Evolutionary conservation across 1,140 invertebrate species (phyloP).

Genomic region (Drosophila hydei): DNA sequence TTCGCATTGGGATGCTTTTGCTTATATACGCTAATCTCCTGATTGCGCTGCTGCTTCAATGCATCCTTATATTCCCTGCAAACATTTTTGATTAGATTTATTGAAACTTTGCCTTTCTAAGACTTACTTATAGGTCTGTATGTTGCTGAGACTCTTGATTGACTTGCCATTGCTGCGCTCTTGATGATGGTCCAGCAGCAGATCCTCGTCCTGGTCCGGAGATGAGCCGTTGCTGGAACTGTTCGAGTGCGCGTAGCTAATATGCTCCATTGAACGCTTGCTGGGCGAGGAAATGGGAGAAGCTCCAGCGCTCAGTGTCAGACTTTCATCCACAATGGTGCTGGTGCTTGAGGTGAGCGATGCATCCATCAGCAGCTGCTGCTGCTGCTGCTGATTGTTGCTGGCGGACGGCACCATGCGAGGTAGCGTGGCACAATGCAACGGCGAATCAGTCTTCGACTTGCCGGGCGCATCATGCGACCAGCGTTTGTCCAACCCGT

Average conservation of each 20-base stretch:
- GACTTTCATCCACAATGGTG: constrained; percentile 80
- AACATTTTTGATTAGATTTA: constrained; percentile 43
- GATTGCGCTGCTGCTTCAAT: constrained; percentile 91
- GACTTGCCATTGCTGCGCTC: constrained; percentile 86
- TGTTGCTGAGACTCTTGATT: constrained; percentile 89
- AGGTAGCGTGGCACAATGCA: constrained; percentile 67
- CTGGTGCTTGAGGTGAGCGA: constrained; percentile 78
- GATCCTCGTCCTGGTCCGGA: constrained; percentile 82
- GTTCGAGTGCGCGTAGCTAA: constrained; percentile 62
- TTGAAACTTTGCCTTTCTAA: neutral
- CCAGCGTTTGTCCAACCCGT: constrained; percentile 93
- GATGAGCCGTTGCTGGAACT: constrained; percentile 81
- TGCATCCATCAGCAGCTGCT: constrained; percentile 66
- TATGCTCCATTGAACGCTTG: constrained; percentile 39
- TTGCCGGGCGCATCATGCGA: constrained; percentile 88
- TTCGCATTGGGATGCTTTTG: constrained; percentile 75
- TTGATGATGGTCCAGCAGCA: constrained; percentile 77
- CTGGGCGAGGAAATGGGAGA: constrained; percentile 57
- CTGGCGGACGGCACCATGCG: constrained; percentile 43
- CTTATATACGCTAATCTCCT: constrained; percentile 89
- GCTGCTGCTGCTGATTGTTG: constrained; percentile 15
- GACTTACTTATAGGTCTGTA: constrained; percentile 92
- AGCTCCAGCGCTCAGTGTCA: constrained; percentile 57
- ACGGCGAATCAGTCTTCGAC: constrained; percentile 67
- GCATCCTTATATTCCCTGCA: constrained; percentile 93